Conservation (phyloP, 2,113 vertebrate species). For the Australoheros scitulus region DNA sequence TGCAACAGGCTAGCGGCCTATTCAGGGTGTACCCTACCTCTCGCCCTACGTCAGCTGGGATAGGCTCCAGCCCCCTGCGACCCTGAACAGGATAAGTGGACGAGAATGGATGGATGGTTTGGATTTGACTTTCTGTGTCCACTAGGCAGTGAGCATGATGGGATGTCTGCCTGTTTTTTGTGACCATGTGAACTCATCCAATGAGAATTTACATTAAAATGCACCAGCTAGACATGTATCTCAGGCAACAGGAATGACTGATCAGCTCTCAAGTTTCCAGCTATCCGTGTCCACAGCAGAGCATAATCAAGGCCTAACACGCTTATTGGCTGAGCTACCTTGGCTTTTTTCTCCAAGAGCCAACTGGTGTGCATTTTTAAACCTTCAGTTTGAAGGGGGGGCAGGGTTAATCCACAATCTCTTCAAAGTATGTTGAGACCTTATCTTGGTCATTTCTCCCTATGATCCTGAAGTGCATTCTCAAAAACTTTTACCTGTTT, state of each 20-base stretch:
- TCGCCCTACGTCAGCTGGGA: too few relatives aligned
- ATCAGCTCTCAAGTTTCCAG: not conserved
- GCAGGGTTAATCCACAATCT: not conserved
- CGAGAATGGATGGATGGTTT: too few relatives aligned
- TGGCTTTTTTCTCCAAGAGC: not conserved
- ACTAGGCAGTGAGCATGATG: too few relatives aligned
- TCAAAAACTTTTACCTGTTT: not conserved
- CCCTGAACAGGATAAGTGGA: too few relatives aligned
- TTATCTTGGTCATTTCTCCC: not conserved
- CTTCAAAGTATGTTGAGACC: not conserved
- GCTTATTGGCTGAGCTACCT: not conserved
- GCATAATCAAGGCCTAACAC: not conserved
- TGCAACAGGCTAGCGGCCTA: too few relatives aligned
- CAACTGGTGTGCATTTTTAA: not conserved
- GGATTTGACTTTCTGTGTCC: too few relatives aligned
- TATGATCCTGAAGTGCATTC: not conserved
- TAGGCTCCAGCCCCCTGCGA: too few relatives aligned
- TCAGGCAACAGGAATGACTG: not conserved
- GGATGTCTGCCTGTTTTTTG: too few relatives aligned
- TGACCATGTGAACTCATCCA: too few relatives aligned
- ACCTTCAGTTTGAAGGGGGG: not conserved
- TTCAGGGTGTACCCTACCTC: too few relatives aligned
- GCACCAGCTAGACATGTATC: too few relatives aligned
- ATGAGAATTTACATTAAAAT: too few relatives aligned
- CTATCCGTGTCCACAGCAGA: accelerated